Evolutionary conservation across 2,113 vertebrate species (phyloP).

Genomic region (Hippocampus barbouri): DNA sequence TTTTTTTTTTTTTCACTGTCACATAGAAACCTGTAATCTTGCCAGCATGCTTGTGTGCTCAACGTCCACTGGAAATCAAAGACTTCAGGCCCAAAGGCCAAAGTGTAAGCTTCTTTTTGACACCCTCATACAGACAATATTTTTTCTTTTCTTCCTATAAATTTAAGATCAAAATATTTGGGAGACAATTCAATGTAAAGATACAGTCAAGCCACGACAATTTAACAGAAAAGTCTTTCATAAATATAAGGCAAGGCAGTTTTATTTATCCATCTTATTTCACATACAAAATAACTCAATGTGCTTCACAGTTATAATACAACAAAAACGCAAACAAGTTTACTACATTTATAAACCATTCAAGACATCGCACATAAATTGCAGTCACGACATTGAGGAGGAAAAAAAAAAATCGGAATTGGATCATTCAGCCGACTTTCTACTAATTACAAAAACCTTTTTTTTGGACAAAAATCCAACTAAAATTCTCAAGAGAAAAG

Average conservation of each 20-base stretch:
- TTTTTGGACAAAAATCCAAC: not conserved
- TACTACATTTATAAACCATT: too few relatives aligned
- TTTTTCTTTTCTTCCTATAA: not conserved
- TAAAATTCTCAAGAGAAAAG: conserved; percentile 6
- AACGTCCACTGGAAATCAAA: not conserved
- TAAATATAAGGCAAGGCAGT: too few relatives aligned
- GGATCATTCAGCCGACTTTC: not conserved
- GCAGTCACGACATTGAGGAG: too few relatives aligned
- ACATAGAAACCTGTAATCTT: conserved; percentile 18
- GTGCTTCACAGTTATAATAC: too few relatives aligned
- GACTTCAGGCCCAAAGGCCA: not conserved
- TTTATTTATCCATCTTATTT: too few relatives aligned
- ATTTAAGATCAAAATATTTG: not conserved
- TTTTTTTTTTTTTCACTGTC: conserved; percentile 4
- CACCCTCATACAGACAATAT: not conserved
- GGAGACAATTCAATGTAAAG: not conserved
- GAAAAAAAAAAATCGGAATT: too few relatives aligned
- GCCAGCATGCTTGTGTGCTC: not conserved
- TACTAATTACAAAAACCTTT: not conserved
- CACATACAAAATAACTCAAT: too few relatives aligned
- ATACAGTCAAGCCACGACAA: too few relatives aligned
- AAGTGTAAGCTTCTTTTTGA: not conserved
- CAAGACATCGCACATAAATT: too few relatives aligned
- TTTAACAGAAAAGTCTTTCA: too few relatives aligned
- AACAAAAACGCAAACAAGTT: too few relatives aligned